Conservation (phyloP, 2,888 invertebrate genomes). For the Apamea anceps region DNA sequence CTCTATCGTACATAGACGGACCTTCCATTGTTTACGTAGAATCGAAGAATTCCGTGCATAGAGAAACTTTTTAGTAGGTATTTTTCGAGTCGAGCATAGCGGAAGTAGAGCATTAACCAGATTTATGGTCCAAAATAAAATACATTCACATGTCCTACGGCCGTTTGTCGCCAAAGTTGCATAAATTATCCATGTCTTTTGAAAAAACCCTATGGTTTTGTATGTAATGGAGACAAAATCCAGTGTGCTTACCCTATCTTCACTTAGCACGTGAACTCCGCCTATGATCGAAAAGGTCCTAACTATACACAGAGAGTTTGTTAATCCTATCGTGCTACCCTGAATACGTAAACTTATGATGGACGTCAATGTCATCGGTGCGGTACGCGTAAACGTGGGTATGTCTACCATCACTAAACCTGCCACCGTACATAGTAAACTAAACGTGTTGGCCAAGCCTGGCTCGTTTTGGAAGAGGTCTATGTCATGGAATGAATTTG, state of each 20-base stretch:
- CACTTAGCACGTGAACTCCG: neutral
- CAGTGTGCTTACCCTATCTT: neutral
- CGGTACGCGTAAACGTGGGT: neutral
- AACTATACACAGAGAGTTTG: slow-evolving; percentile 7
- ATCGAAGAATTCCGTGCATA: too few relatives aligned
- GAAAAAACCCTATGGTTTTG: neutral
- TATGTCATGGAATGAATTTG: neutral
- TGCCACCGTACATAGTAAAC: neutral
- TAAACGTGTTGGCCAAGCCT: slow-evolving; percentile 9
- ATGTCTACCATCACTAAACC: slow-evolving; percentile 12
- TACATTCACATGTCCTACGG: neutral
- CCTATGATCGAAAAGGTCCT: slow-evolving; percentile 3
- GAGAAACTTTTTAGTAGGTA: too few relatives aligned
- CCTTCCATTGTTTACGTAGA: too few relatives aligned
- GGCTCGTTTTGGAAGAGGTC: neutral
- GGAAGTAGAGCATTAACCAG: too few relatives aligned
- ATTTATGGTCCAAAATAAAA: neutral
- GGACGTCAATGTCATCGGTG: slow-evolving; percentile 37
- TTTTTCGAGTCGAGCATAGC: too few relatives aligned
- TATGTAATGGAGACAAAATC: neutral
- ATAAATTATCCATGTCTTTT: neutral
- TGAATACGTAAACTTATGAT: slow-evolving; percentile 44
- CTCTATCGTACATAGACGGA: neutral
- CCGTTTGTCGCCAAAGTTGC: neutral
- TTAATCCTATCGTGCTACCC: slow-evolving; percentile 22